Conservation (phyloP, 1,140 invertebrate genomes). For the Belonocnema kinseyi region DNA sequence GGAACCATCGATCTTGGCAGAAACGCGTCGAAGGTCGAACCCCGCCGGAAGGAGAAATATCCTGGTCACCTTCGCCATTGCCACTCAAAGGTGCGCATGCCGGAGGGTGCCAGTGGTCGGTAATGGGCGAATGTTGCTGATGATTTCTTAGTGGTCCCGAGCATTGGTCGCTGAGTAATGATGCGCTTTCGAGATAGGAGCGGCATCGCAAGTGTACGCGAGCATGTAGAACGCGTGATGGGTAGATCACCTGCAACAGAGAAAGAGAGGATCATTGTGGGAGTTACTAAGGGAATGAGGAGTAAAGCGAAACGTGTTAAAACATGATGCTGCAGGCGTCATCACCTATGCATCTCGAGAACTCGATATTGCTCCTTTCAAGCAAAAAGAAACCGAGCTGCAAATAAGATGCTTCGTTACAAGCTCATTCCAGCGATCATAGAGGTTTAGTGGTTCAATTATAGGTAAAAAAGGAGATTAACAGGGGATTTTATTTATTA, state of each 20-base stretch:
- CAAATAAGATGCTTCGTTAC: constrained; percentile 12
- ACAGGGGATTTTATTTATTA: too few relatives aligned
- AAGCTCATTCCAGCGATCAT: not conserved
- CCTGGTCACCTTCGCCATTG: constrained; percentile 49
- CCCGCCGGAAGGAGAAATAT: constrained; percentile 53
- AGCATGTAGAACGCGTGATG: constrained; percentile 18
- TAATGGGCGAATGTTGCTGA: constrained; percentile 63
- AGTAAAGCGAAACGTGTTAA: constrained; percentile 44
- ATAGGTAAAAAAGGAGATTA: too few relatives aligned
- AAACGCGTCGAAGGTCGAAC: constrained; percentile 41
- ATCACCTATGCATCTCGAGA: constrained; percentile 40
- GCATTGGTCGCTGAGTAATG: constrained; percentile 65
- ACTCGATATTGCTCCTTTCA: not conserved
- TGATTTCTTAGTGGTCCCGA: constrained; percentile 58
- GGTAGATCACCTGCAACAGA: not conserved
- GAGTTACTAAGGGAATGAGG: constrained; percentile 17
- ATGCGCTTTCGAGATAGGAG: constrained; percentile 60
- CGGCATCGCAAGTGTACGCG: constrained; percentile 33
- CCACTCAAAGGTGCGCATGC: constrained; percentile 44
- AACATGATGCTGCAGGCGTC: constrained; percentile 49
- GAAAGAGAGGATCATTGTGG: constrained; percentile 23
- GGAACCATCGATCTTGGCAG: constrained; percentile 36
- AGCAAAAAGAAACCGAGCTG: not conserved
- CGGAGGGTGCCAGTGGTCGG: constrained; percentile 39
- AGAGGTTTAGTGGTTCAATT: too few relatives aligned